Percentiles rank a stretch among this genome's conserved stretches.
phyloP scores from a whole-genome alignment of 2,797 vertebrate genomes.

The Capromys pilorides region DNA sequence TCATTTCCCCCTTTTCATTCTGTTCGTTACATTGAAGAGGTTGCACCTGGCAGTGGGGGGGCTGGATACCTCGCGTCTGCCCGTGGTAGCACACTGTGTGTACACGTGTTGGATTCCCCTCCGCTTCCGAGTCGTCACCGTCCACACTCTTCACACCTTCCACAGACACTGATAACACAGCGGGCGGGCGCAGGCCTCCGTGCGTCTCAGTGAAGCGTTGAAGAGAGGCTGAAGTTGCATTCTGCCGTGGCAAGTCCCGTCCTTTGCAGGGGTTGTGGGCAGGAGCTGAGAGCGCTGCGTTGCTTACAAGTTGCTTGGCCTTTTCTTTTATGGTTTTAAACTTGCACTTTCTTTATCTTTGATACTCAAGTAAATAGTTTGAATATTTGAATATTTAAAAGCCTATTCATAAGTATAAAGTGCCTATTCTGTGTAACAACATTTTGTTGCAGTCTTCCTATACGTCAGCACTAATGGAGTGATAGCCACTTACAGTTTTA shows the following conservation, averaged over 20 bases:
- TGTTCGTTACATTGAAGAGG: neutral
- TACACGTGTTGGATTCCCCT: accelerated
- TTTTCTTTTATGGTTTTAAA: constrained; percentile 38
- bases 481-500: neutral
- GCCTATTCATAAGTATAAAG: neutral
- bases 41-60: too few relatives aligned
- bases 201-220: neutral
- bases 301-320: neutral
- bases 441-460: neutral
- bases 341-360: constrained; percentile 17
- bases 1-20: neutral
- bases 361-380: constrained; percentile 1
- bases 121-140: neutral
- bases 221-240: neutral
- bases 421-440: neutral
- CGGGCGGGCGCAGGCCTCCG: neutral
- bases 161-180: neutral
- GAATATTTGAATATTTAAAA: neutral
- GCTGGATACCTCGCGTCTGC: neutral
- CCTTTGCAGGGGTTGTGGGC: neutral
- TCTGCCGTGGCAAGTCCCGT: neutral
- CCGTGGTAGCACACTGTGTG: neutral
- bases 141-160: neutral
- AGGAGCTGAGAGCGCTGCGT: neutral
- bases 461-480: neutral